Evolutionary conservation across 2,113 vertebrate species (phyloP), one percentile per base, ranked within the genome.

Genomic region (Potamarius usumacintae): DNA sequence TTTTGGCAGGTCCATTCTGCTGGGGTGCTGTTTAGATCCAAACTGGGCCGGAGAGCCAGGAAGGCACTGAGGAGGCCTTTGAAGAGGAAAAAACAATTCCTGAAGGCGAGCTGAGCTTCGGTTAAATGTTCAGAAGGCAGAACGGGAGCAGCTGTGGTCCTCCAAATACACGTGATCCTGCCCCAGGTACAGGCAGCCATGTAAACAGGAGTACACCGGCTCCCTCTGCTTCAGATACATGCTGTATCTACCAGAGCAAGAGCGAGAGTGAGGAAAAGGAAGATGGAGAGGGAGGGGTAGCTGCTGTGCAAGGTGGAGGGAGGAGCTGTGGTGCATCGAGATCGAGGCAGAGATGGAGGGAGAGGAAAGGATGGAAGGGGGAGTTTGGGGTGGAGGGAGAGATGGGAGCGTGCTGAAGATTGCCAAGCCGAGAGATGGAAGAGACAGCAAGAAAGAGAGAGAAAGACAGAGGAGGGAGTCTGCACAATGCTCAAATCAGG

Each of bases 1-100:
- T 95, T 95, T 93, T 92, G 93, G 94, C 93, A 93, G 91, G 92
- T 95, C 94, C 95, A 96, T 95, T 93, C 94, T 94, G 94, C 94
- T 91, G 92, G 93, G 92, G 92, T 63, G 83, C 82, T 80, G 82
- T 84, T 90, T 87, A 92, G 92, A 94, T 95, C 94, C 94, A 92
- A 93, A 95, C 94, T 92, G 92, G 94, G 93, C 93, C 93, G 93
- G 93, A 93, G 92, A 91, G 90, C 77, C 81, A 89, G 93, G 89
- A 89, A 85, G 91, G 89, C 91, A 93, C 88, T 90, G 88, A 90
- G 89, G 91, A 91, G 89, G 91, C 88, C 87, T 92, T 90, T 90
- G 83, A 90, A 69, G 88, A 88, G 50, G 62, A 78, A 88, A 90
- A 90, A 81, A 77, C 87, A 85, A 86, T 83, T 88, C 91, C 89